A percentile compares a stretch with the other conserved stretches of the same genome.
These are phyloP conservation scores for Notothenia rossii DNA, from an alignment of 2,113 vertebrate species.

Conservation along the genomic window DNA sequence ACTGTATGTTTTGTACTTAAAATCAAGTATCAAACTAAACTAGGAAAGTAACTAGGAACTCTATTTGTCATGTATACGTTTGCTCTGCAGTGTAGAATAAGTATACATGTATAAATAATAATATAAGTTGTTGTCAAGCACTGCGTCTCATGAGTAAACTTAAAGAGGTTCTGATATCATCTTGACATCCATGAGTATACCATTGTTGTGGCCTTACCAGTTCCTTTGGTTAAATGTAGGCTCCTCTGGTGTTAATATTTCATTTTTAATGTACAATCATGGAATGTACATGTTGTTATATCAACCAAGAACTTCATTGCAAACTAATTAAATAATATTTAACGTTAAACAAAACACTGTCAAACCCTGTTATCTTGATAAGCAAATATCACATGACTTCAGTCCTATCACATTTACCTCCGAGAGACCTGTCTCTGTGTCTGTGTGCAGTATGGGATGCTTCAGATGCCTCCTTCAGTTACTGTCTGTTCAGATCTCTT, in stretches of 20 bases:
- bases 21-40: too few relatives aligned
- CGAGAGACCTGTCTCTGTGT: neutral
- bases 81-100: neutral
- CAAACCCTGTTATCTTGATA: neutral
- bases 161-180: neutral
- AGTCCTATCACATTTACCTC: conserved; percentile 4
- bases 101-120: too few relatives aligned
- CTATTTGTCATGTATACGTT: neutral
- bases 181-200: neutral
- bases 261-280: neutral
- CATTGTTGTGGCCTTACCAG: neutral
- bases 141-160: neutral
- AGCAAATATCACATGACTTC: conserved; percentile 1
- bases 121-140: neutral
- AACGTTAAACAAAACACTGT: neutral
- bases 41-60: neutral
- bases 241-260: too few relatives aligned
- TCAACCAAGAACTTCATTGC: neutral
- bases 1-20: neutral
- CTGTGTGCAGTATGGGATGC: conserved; percentile 7
- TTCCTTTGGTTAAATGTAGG: neutral
- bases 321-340: neutral
- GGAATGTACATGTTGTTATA: neutral
- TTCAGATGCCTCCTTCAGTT: conserved; percentile 41
- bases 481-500: conserved; percentile 32